Conservation (phyloP, 1,140 invertebrate genomes). For the Orius laevigatus region DNA sequence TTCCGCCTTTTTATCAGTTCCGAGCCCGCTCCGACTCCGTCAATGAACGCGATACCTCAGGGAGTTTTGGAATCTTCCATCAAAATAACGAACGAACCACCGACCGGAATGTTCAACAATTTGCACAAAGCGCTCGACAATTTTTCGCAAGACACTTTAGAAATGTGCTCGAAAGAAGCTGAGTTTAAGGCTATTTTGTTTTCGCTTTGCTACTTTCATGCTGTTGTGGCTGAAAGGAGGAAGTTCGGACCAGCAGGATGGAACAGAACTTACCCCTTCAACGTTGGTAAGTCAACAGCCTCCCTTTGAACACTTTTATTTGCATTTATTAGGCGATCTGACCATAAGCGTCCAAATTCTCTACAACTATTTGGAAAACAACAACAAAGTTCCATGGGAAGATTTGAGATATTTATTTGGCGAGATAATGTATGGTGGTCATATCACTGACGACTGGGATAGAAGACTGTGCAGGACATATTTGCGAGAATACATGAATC, state of each 20-base stretch:
- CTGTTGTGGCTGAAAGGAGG: conserved; percentile 76
- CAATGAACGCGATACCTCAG: conserved; percentile 51
- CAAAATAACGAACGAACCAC: conserved; percentile 93
- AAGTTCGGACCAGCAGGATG: conserved; percentile 93
- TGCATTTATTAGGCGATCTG: conserved; percentile 56
- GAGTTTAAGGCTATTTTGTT: conserved; percentile 91
- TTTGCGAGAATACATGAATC: conserved; percentile 71
- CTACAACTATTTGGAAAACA: conserved; percentile 84
- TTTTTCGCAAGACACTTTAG: conserved; percentile 83
- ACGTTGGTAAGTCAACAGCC: conserved; percentile 26
- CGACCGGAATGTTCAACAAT: conserved; percentile 86
- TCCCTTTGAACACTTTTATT: neutral
- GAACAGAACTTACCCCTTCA: conserved; percentile 58
- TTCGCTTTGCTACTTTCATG: conserved; percentile 88
- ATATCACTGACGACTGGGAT: conserved; percentile 95
- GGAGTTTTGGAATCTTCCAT: conserved; percentile 86
- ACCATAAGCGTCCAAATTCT: conserved; percentile 84
- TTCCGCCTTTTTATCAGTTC: conserved; percentile 58
- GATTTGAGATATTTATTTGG: conserved; percentile 85
- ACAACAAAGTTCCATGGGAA: conserved; percentile 76
- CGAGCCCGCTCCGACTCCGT: conserved; percentile 42
- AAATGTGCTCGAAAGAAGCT: conserved; percentile 81
- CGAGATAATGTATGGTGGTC: conserved; percentile 94
- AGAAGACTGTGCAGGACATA: conserved; percentile 72
- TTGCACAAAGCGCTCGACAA: conserved; percentile 86